Base-by-base conservation (phyloP, 2,888 invertebrate species). In the Chrysolina haemoptera region DNA sequence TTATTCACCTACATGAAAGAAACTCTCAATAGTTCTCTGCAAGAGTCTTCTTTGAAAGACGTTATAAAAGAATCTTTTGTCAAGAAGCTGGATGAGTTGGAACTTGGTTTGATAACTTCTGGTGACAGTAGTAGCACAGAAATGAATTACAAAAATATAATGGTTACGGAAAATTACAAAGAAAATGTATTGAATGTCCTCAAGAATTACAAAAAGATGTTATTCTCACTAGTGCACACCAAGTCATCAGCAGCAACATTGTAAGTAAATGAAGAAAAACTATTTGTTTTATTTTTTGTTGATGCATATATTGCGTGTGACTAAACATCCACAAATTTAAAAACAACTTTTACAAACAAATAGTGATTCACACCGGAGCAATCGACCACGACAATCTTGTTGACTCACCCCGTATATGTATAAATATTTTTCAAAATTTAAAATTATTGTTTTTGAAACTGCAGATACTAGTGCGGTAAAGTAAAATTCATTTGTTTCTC, bases 81-180 rank as follows among this genome's bases (percentile, higher is more conserved):
- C 12, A 48, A 68, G 11, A 76, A 76, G 63, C 20, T 77, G 12
- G 16, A 68, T n/a, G 20, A 35, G 12, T 50, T 77, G 40, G 55
- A 63, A 43, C 62, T 77, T 40, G 77, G 74, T 46, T 16, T 76
- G 16, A 72, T 76, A 22, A 68, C 71, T n/a, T 50, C 65, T 1
- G 70, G 70, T 16, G 71, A 74, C 35, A 59, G 40, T n/a, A 68
- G 70, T 14, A 14, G 48, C 1, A 70, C 71, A 1, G 62, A 50
- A n/a, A 48, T 63, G 27, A 71, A 74, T 50, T 72, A 74, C 55
- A 68, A 46, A 35, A 9, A 62, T 27, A 11, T 72, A 20, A 48
- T 46, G n/a, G 12, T 75, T 9, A 62, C 62, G 11, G 35, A 18
- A 1, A 48, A 71, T 48, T 77, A 48, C 50, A 70, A 64, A 12